Conservation (phyloP, 1,140 invertebrate genomes). For the Drosophila baimaii region DNA sequence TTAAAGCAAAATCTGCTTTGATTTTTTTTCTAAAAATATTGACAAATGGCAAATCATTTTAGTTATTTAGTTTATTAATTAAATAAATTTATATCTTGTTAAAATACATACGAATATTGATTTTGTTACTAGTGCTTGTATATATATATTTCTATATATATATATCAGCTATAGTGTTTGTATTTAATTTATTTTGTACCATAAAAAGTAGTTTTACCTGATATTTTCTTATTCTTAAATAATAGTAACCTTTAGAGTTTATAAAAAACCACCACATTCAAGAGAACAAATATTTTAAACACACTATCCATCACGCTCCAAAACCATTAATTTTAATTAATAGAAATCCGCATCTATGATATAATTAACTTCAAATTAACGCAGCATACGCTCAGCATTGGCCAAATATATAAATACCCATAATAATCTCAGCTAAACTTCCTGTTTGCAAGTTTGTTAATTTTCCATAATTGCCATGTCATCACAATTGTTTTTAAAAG, state of each 20-base stretch:
- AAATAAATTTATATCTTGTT: no score
- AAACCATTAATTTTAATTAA: conserved; percentile 21
- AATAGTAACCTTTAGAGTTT: no score
- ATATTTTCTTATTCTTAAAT: no score
- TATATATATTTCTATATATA: no score
- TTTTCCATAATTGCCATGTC: conserved; percentile 1
- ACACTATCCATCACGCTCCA: not conserved
- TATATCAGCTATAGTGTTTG: no score
- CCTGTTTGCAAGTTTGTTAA: conserved; percentile 24
- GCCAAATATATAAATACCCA: not conserved
- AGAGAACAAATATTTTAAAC: not conserved
- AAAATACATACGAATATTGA: no score
- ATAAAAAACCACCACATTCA: no score
- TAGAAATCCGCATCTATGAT: not conserved
- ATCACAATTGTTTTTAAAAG: not conserved
- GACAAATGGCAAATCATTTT: not conserved
- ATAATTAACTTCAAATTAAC: conserved; percentile 29
- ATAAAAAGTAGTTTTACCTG: no score
- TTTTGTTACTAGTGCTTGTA: no score
- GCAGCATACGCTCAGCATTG: not conserved
- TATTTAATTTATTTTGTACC: no score
- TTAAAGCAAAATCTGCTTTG: not conserved
- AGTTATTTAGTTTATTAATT: no score
- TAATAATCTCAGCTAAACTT: conserved; percentile 5
- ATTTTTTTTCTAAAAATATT: not conserved